Percentiles rank a stretch among this genome's conserved stretches.
These are phyloP conservation scores for Balearica regulorum DNA, from an alignment of 2,797 vertebrate genomes.

Conservation along the genomic window DNA sequence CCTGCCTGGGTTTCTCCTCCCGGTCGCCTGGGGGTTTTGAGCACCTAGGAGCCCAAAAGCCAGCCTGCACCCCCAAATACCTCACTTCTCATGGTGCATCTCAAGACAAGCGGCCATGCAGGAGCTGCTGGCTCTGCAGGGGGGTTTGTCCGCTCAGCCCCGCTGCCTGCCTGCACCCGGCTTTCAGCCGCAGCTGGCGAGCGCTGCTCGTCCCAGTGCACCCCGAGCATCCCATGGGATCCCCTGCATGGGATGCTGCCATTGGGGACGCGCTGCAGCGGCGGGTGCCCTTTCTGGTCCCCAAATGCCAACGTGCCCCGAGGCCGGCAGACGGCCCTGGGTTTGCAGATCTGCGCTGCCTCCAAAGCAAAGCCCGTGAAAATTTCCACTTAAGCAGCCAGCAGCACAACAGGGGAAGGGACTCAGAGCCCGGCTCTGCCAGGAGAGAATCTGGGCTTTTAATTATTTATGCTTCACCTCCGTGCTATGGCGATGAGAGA, in stretches of 20 bases:
- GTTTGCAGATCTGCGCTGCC: neutral
- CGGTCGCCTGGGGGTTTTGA: neutral
- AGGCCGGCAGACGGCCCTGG: neutral
- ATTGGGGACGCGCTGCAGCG: neutral
- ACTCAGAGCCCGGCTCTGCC: neutral
- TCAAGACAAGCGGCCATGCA: neutral
- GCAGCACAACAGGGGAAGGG: neutral
- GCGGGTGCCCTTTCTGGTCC: neutral
- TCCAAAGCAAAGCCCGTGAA: neutral
- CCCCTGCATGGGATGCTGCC: neutral
- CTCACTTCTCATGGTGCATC: neutral
- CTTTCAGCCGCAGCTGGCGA: neutral
- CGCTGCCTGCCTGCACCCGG: neutral
- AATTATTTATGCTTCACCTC: conserved; percentile 6
- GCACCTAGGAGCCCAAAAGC: neutral
- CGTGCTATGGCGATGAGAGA: neutral
- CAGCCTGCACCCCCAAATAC: neutral
- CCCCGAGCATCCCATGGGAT: neutral
- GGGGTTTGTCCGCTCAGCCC: neutral
- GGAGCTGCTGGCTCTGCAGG: neutral
- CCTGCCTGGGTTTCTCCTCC: neutral
- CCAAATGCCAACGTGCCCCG: rapidly evolving
- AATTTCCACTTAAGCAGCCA: neutral
- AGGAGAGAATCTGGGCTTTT: neutral
- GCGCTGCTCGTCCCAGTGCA: neutral